These are phyloP conservation scores for Drosophila bunnanda DNA, from an alignment of 2,888 invertebrate genomes.

Conservation along the genomic window DNA sequence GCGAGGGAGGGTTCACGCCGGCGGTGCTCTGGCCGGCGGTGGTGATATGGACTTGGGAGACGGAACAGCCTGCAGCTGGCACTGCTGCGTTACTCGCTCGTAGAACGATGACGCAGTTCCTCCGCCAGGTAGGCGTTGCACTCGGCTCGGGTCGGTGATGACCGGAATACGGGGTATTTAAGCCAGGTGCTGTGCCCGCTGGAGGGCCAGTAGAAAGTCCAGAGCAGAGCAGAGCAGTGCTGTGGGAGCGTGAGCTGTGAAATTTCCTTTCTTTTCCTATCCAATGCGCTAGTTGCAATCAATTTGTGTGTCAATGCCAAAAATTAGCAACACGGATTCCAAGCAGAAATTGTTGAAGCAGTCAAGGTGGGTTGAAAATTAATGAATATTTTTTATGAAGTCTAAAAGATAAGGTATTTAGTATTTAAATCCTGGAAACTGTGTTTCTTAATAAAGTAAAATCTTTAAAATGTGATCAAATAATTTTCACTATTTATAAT, in stretches of 20 bases:
- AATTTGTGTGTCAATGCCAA: constrained; percentile 84
- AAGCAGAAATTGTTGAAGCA: constrained; percentile 72
- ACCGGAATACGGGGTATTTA: constrained; percentile 68
- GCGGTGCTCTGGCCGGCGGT: not conserved
- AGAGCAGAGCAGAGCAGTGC: constrained; percentile 55
- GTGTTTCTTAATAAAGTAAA: too few species aligned
- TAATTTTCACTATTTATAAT: too few species aligned
- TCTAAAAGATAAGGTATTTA: too few species aligned
- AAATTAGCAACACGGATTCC: constrained; percentile 71
- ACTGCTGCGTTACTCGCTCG: constrained; percentile 21
- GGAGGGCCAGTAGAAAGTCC: constrained; percentile 79
- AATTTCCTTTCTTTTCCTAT: constrained; percentile 42
- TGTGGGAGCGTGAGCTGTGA: constrained; percentile 28
- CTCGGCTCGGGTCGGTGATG: constrained; percentile 12
- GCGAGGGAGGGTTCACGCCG: constrained; percentile 7
- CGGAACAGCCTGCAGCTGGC: constrained; percentile 25
- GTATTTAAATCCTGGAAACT: not conserved
- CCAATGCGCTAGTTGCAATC: constrained; percentile 68
- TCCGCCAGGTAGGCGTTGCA: constrained; percentile 22
- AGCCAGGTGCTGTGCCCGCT: constrained; percentile 63
- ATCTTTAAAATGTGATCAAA: not conserved
- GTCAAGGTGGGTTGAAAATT: constrained; percentile 48
- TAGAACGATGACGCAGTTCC: constrained; percentile 62
- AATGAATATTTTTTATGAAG: too few species aligned
- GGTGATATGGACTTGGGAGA: constrained; percentile 7